Conservation (phyloP, 2,113 vertebrate species). For the Diadophis punctatus region DNA sequence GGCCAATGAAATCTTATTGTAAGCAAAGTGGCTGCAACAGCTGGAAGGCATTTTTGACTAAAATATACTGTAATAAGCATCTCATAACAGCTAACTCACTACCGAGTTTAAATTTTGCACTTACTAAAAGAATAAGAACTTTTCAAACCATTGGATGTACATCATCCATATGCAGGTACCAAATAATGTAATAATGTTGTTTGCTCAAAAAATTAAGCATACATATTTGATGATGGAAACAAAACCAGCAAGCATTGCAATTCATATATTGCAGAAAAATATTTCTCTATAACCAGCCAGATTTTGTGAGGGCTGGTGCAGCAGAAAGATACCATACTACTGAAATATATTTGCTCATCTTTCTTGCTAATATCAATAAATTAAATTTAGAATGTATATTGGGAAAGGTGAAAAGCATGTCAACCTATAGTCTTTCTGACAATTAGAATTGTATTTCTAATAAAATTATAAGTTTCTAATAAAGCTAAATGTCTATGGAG, state of each 20-base stretch:
- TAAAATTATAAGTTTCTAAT: background rate
- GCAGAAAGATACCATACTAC: background rate
- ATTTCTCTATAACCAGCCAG: background rate
- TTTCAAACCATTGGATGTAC: slow-evolving; percentile 31
- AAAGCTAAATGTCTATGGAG: background rate
- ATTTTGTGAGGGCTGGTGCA: background rate
- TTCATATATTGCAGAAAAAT: slow-evolving; percentile 21
- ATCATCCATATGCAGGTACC: background rate
- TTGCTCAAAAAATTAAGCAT: slow-evolving; percentile 2
- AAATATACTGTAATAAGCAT: slow-evolving; percentile 2
- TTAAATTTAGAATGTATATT: slow-evolving; percentile 25
- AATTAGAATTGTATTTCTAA: background rate
- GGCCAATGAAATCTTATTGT: background rate
- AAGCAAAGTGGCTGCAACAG: slow-evolving; percentile 26
- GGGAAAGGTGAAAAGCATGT: background rate
- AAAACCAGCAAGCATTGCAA: slow-evolving; percentile 18
- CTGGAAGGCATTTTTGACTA: slow-evolving; percentile 32
- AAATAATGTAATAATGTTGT: background rate
- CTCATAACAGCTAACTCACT: slow-evolving; percentile 6
- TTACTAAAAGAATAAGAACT: slow-evolving; percentile 21
- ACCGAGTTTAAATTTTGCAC: background rate
- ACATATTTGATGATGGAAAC: background rate
- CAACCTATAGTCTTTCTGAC: background rate
- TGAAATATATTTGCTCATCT: slow-evolving; percentile 30
- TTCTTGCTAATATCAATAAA: slow-evolving; percentile 5